Evolutionary conservation across 92 coral and sea anemone species (phyloP), one percentile per base, ranked within the genome.

Genomic region (Porites cylindrica): DNA sequence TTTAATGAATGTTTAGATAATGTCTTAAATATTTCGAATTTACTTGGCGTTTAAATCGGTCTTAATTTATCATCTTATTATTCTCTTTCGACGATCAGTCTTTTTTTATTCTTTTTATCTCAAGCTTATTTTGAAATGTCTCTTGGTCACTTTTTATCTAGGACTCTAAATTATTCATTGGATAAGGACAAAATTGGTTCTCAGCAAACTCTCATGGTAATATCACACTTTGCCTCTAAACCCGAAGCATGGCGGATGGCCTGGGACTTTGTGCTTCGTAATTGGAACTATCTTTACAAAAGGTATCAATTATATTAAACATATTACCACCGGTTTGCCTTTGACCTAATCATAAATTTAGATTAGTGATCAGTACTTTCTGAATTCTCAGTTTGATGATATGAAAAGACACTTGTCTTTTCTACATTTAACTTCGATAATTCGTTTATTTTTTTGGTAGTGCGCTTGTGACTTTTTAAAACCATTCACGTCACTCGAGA

Each of bases 131-230:
- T 13, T n/a, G 5, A 70, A 9, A 19, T 75, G 52, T n/a, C 17
- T 10, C 20, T 38, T 38, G 0, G 47, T 38, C 47, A 38, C 47
- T 51, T 23, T 69, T 7, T 51, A 26, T 58, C 21, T 71, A 94
- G 98, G 69, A 69, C 81, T 18, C 80, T 94, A 17, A 43, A 77
- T 8, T 78, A 77, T 83, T 83, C 92, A 24, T 62, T 94, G 89
- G 82, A 92, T 50, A 65, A 51, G 24, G 9, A 79, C n/a, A 82
- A 83, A 24, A 83, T 91, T 64, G 91, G 96, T 32, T 64, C 91
- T 73, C 98, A 94, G 82, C 96, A 92, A 81, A 76, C 94, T 2
- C 86, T 91, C 16, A 76, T 76, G 16, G 91, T 94, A 14, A 84
- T 94, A 59, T 76, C 72, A 60, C 70, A 86, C 8, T 75, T 94